phyloP scores from a whole-genome alignment of 37 sponge, comb jelly and placozoan genomes.

The Petrosia ficiformis region DNA sequence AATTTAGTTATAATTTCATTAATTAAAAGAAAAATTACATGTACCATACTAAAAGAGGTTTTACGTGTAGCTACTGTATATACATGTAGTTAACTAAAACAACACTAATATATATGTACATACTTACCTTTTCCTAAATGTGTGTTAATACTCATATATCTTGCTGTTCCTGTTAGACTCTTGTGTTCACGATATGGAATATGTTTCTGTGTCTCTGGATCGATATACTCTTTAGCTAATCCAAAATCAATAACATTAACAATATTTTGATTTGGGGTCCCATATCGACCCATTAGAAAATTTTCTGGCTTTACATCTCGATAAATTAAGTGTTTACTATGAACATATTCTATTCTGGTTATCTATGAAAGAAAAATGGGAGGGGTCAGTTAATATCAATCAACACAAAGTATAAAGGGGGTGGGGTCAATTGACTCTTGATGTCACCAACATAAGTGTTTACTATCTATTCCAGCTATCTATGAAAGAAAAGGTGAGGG shows the following conservation, averaged over 20 bases:
- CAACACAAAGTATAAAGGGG: slow-evolving; percentile 3
- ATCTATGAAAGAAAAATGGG: slow-evolving; percentile 49
- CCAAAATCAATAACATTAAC: slow-evolving; percentile 99
- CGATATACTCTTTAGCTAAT: slow-evolving; percentile 98
- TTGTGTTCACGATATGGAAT: slow-evolving; percentile 99
- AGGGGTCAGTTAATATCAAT: neutral
- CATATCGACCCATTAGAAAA: slow-evolving; percentile 90
- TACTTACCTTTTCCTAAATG: slow-evolving; percentile 97
- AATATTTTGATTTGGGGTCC: slow-evolving; percentile 70
- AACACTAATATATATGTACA: no score
- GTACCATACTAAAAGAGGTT: no score
- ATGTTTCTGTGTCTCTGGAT: slow-evolving; percentile 91
- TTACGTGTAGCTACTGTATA: no score
- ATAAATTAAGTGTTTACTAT: slow-evolving; percentile 95
- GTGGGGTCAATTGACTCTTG: neutral
- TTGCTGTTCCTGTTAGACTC: slow-evolving; percentile 98
- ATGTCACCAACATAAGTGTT: neutral
- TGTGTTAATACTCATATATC: slow-evolving; percentile 99
- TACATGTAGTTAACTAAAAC: no score
- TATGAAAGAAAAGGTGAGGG: no score
- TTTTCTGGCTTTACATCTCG: slow-evolving; percentile 99
- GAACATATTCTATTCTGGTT: slow-evolving; percentile 93
- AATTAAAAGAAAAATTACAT: no score
- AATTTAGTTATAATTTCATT: no score
- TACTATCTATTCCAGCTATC: neutral